These are phyloP conservation scores for Muscicapa adusta DNA, from an alignment of 2,113 vertebrate species.

Conservation along the genomic window DNA sequence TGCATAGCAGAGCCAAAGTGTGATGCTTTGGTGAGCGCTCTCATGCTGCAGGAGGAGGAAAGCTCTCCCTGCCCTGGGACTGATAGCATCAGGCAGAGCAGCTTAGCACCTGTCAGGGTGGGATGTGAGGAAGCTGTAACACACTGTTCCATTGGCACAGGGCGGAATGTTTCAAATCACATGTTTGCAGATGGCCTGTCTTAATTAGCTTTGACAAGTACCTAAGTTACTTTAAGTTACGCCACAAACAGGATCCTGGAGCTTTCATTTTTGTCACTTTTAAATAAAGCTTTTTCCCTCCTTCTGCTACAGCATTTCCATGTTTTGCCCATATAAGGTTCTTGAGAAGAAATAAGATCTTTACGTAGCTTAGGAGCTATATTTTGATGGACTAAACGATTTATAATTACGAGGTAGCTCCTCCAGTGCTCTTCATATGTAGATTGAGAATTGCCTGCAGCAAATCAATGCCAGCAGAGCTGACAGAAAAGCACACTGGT, in stretches of 20 bases:
- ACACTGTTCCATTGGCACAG: neutral
- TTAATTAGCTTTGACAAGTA: slow-evolving; percentile 58
- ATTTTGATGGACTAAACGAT: slow-evolving; percentile 38
- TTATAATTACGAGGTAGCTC: slow-evolving; percentile 39
- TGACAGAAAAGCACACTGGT: neutral
- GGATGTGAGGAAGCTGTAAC: neutral
- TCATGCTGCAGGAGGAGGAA: neutral
- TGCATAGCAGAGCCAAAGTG: neutral
- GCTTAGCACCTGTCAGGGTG: neutral
- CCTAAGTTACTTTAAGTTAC: slow-evolving; percentile 38
- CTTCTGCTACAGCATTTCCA: neutral
- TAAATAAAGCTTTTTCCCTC: neutral
- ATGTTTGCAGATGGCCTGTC: slow-evolving; percentile 12
- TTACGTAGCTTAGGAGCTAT: neutral
- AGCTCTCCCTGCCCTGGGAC: neutral
- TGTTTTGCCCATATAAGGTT: slow-evolving; percentile 21
- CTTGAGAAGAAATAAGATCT: slow-evolving; percentile 3
- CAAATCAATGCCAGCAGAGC: neutral
- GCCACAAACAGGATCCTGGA: slow-evolving; percentile 26
- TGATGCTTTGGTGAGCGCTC: neutral
- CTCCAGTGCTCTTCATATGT: neutral
- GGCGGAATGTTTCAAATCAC: neutral
- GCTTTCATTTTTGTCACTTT: slow-evolving; percentile 26
- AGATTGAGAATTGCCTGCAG: slow-evolving; percentile 11
- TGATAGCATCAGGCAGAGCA: neutral